phyloP scores from a whole-genome alignment of 2,888 invertebrate genomes.

The Drosophila mimetica region DNA sequence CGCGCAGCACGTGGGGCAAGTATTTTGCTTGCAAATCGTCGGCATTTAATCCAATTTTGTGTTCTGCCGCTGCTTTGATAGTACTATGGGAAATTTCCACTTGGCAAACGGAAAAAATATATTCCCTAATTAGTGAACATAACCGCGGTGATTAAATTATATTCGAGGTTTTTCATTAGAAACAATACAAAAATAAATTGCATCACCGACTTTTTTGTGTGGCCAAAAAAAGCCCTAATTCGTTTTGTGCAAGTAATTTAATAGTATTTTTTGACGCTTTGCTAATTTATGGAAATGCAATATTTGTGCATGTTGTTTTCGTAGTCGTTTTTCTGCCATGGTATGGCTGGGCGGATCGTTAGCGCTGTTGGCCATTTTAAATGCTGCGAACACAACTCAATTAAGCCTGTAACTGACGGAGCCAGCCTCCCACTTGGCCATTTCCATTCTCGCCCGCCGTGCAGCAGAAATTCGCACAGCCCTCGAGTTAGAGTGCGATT shows the following conservation, averaged over 20 bases:
- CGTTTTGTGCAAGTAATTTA: neutral
- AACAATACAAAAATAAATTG: neutral
- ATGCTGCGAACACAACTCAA: slow-evolving; percentile 78
- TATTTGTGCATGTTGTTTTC: neutral
- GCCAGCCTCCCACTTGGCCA: slow-evolving; percentile 11
- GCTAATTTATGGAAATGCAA: neutral
- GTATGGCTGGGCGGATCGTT: slow-evolving; percentile 51
- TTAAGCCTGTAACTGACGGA: slow-evolving; percentile 57
- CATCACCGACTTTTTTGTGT: too few species aligned
- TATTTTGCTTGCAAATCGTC: slow-evolving; percentile 32
- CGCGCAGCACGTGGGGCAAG: neutral
- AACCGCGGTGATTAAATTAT: neutral
- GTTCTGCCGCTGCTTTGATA: neutral
- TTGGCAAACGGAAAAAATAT: neutral
- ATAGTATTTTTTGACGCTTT: neutral
- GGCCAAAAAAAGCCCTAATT: neutral
- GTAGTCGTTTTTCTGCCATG: slow-evolving; percentile 1
- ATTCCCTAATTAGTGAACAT: neutral
- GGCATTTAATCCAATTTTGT: slow-evolving; percentile 45
- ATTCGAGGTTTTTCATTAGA: neutral
- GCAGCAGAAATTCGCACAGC: slow-evolving; percentile 46
- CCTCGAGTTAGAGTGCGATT: slow-evolving; percentile 30
- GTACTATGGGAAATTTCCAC: slow-evolving; percentile 9
- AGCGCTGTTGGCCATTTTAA: slow-evolving; percentile 70
- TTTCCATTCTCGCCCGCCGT: neutral